Base-by-base conservation (phyloP, 2,797 vertebrate genomes). In the Toxotes lorentzi region DNA sequence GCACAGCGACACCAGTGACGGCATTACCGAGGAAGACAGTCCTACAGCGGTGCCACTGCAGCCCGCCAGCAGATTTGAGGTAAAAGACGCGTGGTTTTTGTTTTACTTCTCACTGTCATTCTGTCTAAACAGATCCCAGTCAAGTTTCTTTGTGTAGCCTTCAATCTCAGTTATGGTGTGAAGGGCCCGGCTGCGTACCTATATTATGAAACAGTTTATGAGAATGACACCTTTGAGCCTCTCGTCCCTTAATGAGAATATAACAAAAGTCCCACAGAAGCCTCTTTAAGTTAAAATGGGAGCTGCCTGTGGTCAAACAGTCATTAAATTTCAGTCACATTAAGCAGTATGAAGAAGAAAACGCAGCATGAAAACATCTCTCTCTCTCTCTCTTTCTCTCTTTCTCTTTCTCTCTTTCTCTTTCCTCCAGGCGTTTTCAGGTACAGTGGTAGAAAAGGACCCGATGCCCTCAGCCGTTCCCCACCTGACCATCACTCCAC, bases 381-480 rank as follows among this genome's bases (percentile, higher is more conserved):
- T 30, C 32, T 62, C 27, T 30, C 27, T 30, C 27, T 30, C 27
- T 30, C 27, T 30, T 4, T 30, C 3, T 30, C 27, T 27, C 27
- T 27, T 3, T 27, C 27, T 27, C 27, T 27, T 3, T 27, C 27
- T 27, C 27, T 27, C 27, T 30, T 30, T 30, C 27, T 30, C 80
- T 75, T 71, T 69, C 92, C 92, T 87, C 8, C 69, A 99, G 98
- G 97, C 97, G 23, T 99, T 99, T 95, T 99, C 97, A n/a, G 97
- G 97, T 75, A 98, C 95, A 1, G 97, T 99, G 69, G 93, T 99
- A 73, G 98, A 99, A 89, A 99, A 99, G 85, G 97, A 98, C 82
- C 96, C 95, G n/a, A 95, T 95, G 77, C 94, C 96, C 23, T 93
- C 94, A 2, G 76, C 90, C 3, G 86, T 95, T 64, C 95, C 96